These are phyloP conservation scores for Catharus minimus DNA, from an alignment of 2,113 vertebrate species.

Conservation along the genomic window DNA sequence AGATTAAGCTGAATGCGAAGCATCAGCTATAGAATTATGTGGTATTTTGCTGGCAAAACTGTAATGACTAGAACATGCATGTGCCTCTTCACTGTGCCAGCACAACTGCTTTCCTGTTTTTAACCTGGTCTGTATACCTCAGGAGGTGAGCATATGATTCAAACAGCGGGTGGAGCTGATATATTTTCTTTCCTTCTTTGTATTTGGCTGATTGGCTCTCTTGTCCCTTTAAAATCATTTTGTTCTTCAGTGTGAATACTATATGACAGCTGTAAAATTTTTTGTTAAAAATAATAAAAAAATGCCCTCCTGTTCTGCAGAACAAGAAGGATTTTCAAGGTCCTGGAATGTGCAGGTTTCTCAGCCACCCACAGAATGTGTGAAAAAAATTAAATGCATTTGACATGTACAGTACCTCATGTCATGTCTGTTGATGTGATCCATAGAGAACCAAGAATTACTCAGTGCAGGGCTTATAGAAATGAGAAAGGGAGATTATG, in stretches of 20 bases:
- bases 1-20: slow-evolving; percentile 41
- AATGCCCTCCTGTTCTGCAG: background rate
- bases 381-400: slow-evolving; percentile 39
- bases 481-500: background rate
- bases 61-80: background rate
- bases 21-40: slow-evolving; percentile 32
- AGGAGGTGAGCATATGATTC: background rate
- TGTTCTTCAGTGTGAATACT: background rate
- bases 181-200: background rate
- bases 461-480: background rate
- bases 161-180: background rate
- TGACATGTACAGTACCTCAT: slow-evolving; percentile 12
- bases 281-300: background rate
- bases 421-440: slow-evolving; percentile 9
- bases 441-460: background rate
- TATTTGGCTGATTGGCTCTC: background rate
- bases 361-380: slow-evolving; percentile 31
- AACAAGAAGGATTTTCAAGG: slow-evolving; percentile 12
- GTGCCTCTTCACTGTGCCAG: background rate
- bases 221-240: background rate
- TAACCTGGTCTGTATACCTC: background rate
- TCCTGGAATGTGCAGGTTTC: slow-evolving; percentile 12
- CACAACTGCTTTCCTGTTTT: background rate
- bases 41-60: background rate
- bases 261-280: background rate